Percentiles rank a stretch among this genome's conserved stretches.
phyloP scores from a whole-genome alignment of 2,113 vertebrate genomes.

The Triplophysa dalaica region DNA sequence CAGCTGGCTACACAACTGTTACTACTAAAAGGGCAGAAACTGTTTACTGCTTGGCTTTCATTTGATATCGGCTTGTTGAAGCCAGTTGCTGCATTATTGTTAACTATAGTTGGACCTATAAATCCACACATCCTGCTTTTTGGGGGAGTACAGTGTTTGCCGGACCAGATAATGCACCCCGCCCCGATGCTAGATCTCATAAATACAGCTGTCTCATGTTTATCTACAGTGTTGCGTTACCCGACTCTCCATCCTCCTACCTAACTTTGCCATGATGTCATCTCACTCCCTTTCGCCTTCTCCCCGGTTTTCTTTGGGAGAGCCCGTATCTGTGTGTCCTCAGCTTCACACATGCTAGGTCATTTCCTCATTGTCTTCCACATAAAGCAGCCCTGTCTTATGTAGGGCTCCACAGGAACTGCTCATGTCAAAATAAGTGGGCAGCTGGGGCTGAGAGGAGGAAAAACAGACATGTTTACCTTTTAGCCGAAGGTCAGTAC shows the following conservation, averaged over 20 bases:
- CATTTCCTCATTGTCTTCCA: constrained; percentile 70
- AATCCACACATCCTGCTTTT: constrained; percentile 29
- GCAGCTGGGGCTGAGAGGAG: constrained; percentile 62
- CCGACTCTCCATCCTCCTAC: constrained; percentile 61
- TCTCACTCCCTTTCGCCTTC: constrained; percentile 9
- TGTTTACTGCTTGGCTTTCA: constrained; percentile 16
- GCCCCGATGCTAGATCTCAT: constrained; percentile 65
- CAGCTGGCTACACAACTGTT: constrained; percentile 63
- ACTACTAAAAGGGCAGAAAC: constrained; percentile 39
- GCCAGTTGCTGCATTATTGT: constrained; percentile 7
- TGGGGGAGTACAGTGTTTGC: constrained; percentile 38
- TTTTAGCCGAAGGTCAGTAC: constrained; percentile 54
- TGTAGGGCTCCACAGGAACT: constrained; percentile 64
- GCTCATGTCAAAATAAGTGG: constrained; percentile 63
- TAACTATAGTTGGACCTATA: neutral
- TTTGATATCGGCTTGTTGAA: constrained; percentile 20
- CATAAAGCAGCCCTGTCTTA: constrained; percentile 65
- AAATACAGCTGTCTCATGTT: constrained; percentile 78
- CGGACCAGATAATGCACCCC: constrained; percentile 72
- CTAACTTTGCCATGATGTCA: constrained; percentile 75
- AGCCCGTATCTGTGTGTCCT: constrained; percentile 68
- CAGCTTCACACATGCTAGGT: constrained; percentile 54
- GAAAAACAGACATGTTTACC: constrained; percentile 57
- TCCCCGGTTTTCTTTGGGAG: constrained; percentile 59
- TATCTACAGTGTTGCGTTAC: constrained; percentile 73